Evolutionary conservation across 2,888 invertebrate species (phyloP), one percentile per base, ranked within the genome.

Genomic region (Netelia inedita): DNA sequence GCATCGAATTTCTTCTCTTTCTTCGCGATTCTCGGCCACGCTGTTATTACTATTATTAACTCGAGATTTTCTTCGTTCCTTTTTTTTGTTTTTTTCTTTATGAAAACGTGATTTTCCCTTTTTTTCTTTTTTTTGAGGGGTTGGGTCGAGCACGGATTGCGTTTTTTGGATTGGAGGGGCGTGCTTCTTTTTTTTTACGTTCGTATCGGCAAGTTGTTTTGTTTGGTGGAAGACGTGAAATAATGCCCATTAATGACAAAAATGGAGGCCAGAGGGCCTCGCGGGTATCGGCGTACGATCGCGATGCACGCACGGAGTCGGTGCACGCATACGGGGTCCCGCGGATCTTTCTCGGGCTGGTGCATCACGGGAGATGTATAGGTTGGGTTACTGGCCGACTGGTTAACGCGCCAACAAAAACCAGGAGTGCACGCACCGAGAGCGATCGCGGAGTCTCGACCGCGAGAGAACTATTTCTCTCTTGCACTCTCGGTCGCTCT

Each of bases 321-420:
- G 43, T 16, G 76, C 76, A 71, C 69, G 69, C 61, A 63, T 61
- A 14, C 53, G 21, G 28, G 50, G 23, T 3, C 14, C 14, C 14
- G 46, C 46, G 16, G 50, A 53, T 3, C 14, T 46, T 46, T 10
- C 46, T 14, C 46, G 46, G 10, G 1, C 14, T 10, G 10, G 46
- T 46, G 46, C 14, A 46, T 14, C 46, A 35, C 1, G 8, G 41
- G 35, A n/a, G 78, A 61, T 59, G 61, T 71, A 35, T 79, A 73
- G 79, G 79, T 79, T 79, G 66, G 79, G 79, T 73, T 79, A 35
- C 46, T 16, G 75, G 74, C 23, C 75, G 66, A 79, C 85, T 82
- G 85, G 85, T 85, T 85, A 82, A 82, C 85, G 82, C 79, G 79
- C 79, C 86, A 83, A 88, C 89, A 89, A 89, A 88, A 89, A 89